A percentile compares a stretch with the other conserved stretches of the same genome.
Conservation (phyloP, 2,113 vertebrate species). For the Motacilla alba region DNA sequence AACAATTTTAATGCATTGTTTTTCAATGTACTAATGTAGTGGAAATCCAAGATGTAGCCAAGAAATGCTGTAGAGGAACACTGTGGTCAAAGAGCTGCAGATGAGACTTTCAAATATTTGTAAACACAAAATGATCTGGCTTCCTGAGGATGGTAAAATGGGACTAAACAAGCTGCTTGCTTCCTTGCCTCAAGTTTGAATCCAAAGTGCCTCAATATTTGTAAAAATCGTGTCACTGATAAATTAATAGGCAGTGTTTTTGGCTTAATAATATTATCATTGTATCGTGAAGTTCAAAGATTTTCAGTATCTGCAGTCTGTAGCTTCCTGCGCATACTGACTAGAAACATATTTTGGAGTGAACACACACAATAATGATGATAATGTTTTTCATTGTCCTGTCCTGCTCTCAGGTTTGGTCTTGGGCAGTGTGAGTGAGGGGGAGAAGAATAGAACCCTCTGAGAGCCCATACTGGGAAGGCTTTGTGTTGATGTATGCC, state of each 20-base stretch:
- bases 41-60: rapidly evolving
- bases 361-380: neutral
- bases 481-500: neutral
- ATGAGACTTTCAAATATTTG: neutral
- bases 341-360: neutral
- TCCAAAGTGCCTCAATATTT: neutral
- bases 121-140: neutral
- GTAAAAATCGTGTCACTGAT: neutral
- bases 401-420: rapidly evolving
- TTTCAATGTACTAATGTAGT: neutral
- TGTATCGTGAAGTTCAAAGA: neutral
- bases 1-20: neutral
- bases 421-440: neutral
- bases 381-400: rapidly evolving
- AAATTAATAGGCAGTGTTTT: neutral
- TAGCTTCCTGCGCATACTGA: neutral
- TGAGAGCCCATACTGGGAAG: rapidly evolving
- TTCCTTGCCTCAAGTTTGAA: neutral
- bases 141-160: neutral
- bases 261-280: neutral
- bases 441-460: neutral
- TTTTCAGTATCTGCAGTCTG: neutral
- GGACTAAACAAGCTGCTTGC: neutral
- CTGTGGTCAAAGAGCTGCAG: neutral
- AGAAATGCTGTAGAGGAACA: neutral